Conservation (phyloP, 2,113 vertebrate genomes). For the Dipodomys merriami region DNA sequence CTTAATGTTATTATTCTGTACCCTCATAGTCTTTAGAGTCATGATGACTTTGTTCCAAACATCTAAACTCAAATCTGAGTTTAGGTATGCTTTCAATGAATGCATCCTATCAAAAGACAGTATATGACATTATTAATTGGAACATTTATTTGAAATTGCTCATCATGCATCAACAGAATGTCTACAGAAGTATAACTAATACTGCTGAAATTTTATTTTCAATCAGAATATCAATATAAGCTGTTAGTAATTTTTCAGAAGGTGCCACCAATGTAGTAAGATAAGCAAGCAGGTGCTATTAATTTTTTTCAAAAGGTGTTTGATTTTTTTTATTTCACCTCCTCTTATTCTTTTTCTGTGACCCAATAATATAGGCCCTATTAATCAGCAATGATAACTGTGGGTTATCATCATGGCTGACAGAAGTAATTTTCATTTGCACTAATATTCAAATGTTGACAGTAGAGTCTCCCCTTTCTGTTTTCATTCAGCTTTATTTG, state of each 20-base stretch:
- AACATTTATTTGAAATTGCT: conserved; percentile 51
- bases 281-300: conserved; percentile 52
- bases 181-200: background rate
- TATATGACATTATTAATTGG: conserved; percentile 35
- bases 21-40: background rate
- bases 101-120: background rate
- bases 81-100: conserved; percentile 21
- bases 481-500: conserved; percentile 61
- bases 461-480: conserved; percentile 10
- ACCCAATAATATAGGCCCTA: conserved; percentile 51
- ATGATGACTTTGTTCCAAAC: background rate
- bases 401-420: background rate
- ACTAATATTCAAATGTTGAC: background rate
- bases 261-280: background rate
- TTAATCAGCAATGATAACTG: conserved; percentile 54
- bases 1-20: background rate
- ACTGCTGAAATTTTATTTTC: conserved; percentile 16
- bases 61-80: background rate
- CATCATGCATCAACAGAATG: background rate
- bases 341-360: conserved; percentile 39
- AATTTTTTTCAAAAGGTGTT: background rate
- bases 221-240: conserved; percentile 36
- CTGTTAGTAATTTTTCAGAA: conserved; percentile 58
- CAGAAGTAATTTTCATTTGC: conserved; percentile 54
- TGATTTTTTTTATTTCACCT: background rate